phyloP scores from a whole-genome alignment of 2,888 invertebrate species.

The Abscondita cerata region DNA sequence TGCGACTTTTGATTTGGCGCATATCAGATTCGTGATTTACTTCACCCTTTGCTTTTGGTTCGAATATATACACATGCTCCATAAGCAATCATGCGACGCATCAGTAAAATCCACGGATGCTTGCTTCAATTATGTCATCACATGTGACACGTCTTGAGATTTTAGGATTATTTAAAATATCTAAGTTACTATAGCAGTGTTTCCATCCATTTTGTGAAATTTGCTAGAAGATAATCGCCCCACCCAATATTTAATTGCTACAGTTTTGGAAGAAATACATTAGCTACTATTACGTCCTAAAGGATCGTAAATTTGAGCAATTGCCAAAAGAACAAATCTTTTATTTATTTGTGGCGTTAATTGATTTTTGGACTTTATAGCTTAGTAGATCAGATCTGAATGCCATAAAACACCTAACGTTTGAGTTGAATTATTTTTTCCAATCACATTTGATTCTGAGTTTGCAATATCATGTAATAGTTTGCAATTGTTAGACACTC shows the following conservation, averaged over 20 bases:
- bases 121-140: background rate
- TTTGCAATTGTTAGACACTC: too few relatives aligned
- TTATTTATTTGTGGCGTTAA: too few relatives aligned
- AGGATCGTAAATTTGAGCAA: too few relatives aligned
- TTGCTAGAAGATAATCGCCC: background rate
- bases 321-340: too few relatives aligned
- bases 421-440: too few relatives aligned
- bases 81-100: background rate
- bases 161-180: background rate
- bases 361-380: background rate
- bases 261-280: background rate
- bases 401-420: background rate
- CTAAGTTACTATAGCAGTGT: background rate
- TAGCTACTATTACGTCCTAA: background rate
- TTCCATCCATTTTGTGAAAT: background rate
- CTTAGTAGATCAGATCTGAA: background rate
- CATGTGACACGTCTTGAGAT: background rate
- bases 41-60: background rate
- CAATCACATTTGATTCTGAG: background rate
- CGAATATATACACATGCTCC: background rate
- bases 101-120: background rate
- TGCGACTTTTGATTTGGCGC: background rate
- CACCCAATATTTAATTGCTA: background rate
- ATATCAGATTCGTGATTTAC: background rate
- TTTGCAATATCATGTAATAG: too few relatives aligned